These are phyloP conservation scores for Idaea aversata DNA, from an alignment of 2,888 invertebrate genomes.

Conservation along the genomic window DNA sequence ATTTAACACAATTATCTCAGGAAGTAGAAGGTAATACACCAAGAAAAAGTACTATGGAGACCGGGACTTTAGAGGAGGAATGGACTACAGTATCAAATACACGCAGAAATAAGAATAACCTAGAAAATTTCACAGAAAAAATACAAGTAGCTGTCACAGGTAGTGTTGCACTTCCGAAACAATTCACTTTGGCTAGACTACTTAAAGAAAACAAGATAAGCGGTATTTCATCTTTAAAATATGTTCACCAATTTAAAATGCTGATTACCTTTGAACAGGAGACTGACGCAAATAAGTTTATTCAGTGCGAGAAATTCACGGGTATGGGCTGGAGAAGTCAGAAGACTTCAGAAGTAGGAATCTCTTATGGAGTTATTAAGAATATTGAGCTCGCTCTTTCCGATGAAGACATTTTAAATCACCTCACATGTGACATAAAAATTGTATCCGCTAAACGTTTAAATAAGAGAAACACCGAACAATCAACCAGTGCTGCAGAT, in stretches of 20 bases:
- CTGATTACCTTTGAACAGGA: not conserved
- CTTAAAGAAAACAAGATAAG: not conserved
- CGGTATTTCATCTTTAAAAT: not conserved
- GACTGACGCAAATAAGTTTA: not conserved
- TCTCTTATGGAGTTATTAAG: conserved; percentile 2
- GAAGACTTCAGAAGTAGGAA: not conserved
- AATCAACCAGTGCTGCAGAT: not conserved
- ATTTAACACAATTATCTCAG: no score
- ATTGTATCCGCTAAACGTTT: not conserved
- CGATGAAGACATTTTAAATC: not conserved
- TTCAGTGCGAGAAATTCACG: not conserved
- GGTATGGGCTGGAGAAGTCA: not conserved
- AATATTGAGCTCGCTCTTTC: not conserved
- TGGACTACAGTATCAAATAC: no score
- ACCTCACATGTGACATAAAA: not conserved
- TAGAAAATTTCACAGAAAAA: no score
- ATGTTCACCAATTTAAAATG: not conserved
- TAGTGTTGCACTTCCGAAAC: not conserved
- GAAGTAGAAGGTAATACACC: no score
- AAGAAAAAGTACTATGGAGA: no score
- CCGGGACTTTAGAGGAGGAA: no score
- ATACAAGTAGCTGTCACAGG: conserved; percentile 12
- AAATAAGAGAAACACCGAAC: not conserved
- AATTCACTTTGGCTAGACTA: not conserved
- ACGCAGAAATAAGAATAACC: no score